Conservation (phyloP, 2,113 vertebrate species). For the Capreolus pygargus region DNA sequence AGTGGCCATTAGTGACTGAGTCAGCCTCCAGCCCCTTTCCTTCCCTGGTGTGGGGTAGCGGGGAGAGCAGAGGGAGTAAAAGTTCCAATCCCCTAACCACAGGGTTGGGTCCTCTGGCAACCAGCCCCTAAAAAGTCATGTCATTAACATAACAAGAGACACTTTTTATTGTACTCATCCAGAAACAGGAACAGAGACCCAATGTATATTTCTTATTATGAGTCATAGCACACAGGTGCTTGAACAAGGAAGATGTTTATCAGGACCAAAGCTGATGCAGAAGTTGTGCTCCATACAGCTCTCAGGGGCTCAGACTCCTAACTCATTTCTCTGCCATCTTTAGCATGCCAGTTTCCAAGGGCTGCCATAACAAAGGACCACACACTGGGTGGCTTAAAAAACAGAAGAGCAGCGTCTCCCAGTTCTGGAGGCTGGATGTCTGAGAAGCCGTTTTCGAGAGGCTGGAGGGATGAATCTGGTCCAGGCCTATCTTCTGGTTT, state of each 20-base stretch:
- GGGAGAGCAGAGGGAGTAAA: background rate
- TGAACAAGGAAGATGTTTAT: background rate
- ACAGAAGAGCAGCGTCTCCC: background rate
- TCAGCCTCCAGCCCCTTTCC: background rate
- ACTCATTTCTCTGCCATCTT: background rate
- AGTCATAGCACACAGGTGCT: background rate
- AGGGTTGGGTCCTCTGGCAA: background rate
- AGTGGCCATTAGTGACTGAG: background rate
- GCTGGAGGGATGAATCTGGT: background rate
- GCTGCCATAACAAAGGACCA: background rate
- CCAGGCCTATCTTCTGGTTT: background rate
- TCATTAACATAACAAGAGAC: background rate
- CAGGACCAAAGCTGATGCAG: background rate
- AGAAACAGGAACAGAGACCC: background rate
- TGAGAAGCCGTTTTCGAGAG: background rate
- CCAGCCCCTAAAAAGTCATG: background rate
- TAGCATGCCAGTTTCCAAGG: too few species aligned
- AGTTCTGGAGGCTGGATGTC: background rate
- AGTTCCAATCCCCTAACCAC: background rate
- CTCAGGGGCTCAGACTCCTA: background rate
- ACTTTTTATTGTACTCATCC: background rate
- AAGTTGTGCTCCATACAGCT: background rate
- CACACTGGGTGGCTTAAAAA: background rate
- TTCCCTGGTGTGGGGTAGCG: rapidly evolving
- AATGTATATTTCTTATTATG: background rate